These are phyloP conservation scores for Arbacia lixula DNA, from an alignment of 53 echinoderm and acorn worm genomes.

Conservation along the genomic window DNA sequence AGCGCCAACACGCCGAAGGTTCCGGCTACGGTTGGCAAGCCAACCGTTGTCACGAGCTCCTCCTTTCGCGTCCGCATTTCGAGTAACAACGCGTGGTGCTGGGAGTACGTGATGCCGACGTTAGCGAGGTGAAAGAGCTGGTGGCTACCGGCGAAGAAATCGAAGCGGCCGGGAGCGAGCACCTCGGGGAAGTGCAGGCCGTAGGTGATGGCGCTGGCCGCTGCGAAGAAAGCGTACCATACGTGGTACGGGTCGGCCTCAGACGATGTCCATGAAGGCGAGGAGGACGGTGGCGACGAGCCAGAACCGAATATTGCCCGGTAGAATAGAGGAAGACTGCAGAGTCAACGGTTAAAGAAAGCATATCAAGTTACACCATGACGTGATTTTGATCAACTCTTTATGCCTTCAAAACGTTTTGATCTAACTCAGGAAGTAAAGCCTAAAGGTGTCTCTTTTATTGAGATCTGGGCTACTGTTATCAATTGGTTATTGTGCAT, in stretches of 20 bases:
- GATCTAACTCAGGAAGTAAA: too few relatives aligned
- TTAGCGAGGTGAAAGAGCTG: conserved; percentile 80
- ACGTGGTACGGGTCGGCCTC: conserved; percentile 47
- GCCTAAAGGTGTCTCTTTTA: too few relatives aligned
- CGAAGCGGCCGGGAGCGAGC: conserved; percentile 82
- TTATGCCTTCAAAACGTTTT: too few relatives aligned
- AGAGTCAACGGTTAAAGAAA: conserved; percentile 21
- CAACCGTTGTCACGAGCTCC: conserved; percentile 9
- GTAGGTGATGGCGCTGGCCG: conserved; percentile 61
- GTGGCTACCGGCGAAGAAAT: conserved; percentile 89
- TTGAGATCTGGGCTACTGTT: too few relatives aligned
- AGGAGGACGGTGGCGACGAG: conserved; percentile 56
- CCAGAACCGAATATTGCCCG: conserved; percentile 67
- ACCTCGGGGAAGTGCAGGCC: conserved; percentile 87
- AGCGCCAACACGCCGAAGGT: conserved; percentile 58
- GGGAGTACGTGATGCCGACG: conserved; percentile 63
- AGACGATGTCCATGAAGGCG: too few relatives aligned
- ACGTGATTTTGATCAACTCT: too few relatives aligned
- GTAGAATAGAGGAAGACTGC: conserved; percentile 75
- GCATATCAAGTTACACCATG: too few relatives aligned
- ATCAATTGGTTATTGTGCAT: too few relatives aligned
- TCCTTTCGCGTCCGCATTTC: conserved; percentile 70
- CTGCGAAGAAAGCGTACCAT: conserved; percentile 49
- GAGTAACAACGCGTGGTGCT: conserved; percentile 59
- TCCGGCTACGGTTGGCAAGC: conserved; percentile 61